Evolutionary conservation across 2,888 invertebrate genomes (phyloP), one percentile per base, ranked within the genome.

Genomic region (Kryphioiulus occultus): DNA sequence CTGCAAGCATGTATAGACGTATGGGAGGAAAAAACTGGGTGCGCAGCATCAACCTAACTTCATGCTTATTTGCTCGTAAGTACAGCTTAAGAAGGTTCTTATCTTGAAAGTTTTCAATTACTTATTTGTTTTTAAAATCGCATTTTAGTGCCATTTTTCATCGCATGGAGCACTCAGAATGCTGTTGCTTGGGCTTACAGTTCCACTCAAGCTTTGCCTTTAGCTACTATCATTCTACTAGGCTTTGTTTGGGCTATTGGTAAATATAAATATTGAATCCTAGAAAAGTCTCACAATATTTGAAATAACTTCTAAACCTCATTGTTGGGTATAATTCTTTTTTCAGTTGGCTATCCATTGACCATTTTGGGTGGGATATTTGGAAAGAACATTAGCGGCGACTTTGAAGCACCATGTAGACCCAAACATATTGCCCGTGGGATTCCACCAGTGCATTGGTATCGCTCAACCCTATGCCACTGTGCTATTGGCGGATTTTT

Each of bases 141-240:
- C 7, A 47, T 89, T 89, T 82, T 90, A 92, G 92, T 92, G 82
- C 93, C 93, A 19, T 92, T 93, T 90, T 92, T 93, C 90, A 87
- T 93, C 53, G 92, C 93, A 17, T 93, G 93, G 93, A 91, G 92
- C 35, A 89, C 93, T 30, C 91, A 92, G 87, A 93, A 93, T 90
- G 91, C 92, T 9, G 91, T 93, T 19, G 93, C 93, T 30, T 93
- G 93, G 93, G 92, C 91, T 0, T 93, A 93, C 89, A 91, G 92
- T 82, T 93, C 93, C 9, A 93, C 93, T 9, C 93, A 93, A 90
- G 93, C 93, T 15, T 90, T 93, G 82, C 93, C 93, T 9, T 91
- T 92, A 90, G 91, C 92, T 22, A 93, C 93, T 19, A 91, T 93
- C 53, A 89, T 93, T 35, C 90, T 93, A 42, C 91, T 93, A 19